Conservation (phyloP, 2,888 invertebrate species). For the Allolobophora icterica region DNA sequence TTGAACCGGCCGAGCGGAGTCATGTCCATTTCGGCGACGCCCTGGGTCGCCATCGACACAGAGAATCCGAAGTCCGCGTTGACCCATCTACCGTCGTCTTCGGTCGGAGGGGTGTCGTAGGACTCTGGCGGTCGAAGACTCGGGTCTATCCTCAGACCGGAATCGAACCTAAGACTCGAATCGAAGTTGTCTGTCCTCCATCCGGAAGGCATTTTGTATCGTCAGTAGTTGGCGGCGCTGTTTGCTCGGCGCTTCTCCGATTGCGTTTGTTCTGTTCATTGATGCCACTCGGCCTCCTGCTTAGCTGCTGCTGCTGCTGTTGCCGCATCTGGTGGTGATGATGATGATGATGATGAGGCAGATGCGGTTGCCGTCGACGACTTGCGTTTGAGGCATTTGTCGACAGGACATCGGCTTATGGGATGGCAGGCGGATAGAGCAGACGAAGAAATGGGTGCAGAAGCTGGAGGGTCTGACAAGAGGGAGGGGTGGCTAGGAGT, state of each 20-base stretch:
- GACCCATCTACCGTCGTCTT: neutral
- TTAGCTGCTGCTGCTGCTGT: neutral
- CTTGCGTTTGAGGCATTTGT: neutral
- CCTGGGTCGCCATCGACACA: neutral
- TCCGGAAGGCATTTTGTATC: constrained; percentile 5
- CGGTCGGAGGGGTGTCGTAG: neutral
- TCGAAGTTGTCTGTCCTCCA: neutral
- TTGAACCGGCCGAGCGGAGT: constrained; percentile 50
- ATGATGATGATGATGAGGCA: too few species aligned
- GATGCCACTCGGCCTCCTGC: neutral
- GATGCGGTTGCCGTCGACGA: neutral
- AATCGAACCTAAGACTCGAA: neutral
- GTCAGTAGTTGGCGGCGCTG: neutral
- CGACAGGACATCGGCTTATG: neutral
- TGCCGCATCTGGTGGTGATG: neutral
- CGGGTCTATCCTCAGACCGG: neutral
- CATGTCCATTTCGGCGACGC: neutral
- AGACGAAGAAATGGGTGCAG: neutral
- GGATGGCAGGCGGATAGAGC: neutral
- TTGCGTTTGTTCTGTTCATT: too few species aligned
- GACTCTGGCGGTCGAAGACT: neutral
- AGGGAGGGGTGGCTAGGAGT: neutral
- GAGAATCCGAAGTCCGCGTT: neutral
- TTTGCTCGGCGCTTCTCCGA: neutral
- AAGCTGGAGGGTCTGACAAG: neutral